phyloP scores from a whole-genome alignment of 2,113 vertebrate genomes.

The Aythya baeri region DNA sequence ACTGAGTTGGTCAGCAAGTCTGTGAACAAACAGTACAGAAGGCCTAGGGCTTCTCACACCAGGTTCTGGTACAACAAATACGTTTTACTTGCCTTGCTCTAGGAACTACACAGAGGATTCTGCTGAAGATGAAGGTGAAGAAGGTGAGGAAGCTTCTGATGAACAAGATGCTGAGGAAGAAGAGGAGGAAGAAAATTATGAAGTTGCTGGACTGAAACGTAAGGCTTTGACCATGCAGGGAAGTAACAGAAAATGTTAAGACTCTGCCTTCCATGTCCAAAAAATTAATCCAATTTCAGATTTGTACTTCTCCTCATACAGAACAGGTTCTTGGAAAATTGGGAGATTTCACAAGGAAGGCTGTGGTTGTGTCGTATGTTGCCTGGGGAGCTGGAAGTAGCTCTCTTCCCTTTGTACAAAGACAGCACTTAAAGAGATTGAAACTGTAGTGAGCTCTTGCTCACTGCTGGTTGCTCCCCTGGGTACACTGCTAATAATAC shows the following conservation, averaged over 20 bases:
- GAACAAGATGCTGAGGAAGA: constrained; percentile 79
- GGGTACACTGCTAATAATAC: neutral
- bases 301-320: neutral
- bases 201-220: constrained; percentile 90
- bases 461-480: neutral
- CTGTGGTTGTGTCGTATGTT: neutral
- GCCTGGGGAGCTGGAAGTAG: neutral
- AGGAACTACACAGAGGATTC: constrained; percentile 94
- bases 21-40: neutral
- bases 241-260: neutral
- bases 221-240: constrained; percentile 57
- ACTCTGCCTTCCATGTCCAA: neutral
- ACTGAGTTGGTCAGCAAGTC: neutral
- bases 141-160: constrained; percentile 82
- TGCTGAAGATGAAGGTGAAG: constrained; percentile 85
- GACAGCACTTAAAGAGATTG: neutral
- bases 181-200: constrained; percentile 87
- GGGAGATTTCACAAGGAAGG: neutral
- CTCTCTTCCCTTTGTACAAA: neutral
- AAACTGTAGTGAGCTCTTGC: neutral
- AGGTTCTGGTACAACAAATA: neutral
- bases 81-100: neutral
- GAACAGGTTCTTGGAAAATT: neutral
- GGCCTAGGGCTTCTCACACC: neutral
- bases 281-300: neutral